Conservation (phyloP, 1,140 invertebrate species). For the Apocrypta bakeri region DNA sequence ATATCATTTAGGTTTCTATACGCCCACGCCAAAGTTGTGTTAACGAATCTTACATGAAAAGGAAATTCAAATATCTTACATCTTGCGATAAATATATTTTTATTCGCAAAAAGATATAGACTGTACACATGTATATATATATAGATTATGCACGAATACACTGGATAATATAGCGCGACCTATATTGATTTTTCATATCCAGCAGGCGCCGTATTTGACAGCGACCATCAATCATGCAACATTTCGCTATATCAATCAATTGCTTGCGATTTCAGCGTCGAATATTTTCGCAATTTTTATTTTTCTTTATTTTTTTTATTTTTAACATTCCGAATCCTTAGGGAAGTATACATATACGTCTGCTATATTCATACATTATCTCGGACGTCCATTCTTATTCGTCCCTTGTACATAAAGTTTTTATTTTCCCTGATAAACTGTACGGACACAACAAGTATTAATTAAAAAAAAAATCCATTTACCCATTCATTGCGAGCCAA, state of each 20-base stretch:
- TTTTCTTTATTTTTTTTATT: too few relatives aligned
- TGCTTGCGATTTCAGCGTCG: constrained; percentile 26
- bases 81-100: too few relatives aligned
- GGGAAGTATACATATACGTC: background rate
- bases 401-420: too few relatives aligned
- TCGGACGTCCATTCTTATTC: too few relatives aligned
- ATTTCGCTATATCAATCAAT: constrained; percentile 24
- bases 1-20: background rate
- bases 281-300: constrained; percentile 18
- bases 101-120: too few relatives aligned
- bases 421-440: too few relatives aligned
- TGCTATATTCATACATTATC: too few relatives aligned
- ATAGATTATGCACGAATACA: background rate
- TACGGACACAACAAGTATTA: too few relatives aligned
- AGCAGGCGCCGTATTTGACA: background rate
- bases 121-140: background rate
- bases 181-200: constrained; percentile 28
- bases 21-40: background rate
- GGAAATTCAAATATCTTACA: background rate
- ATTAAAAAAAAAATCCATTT: too few relatives aligned
- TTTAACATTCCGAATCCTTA: constrained; percentile 9
- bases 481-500: too few relatives aligned
- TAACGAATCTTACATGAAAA: background rate
- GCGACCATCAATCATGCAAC: constrained; percentile 12
- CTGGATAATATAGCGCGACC: too few relatives aligned